These are phyloP conservation scores for Ennomos erosarius DNA, from an alignment of 2,888 invertebrate genomes.

Conservation along the genomic window DNA sequence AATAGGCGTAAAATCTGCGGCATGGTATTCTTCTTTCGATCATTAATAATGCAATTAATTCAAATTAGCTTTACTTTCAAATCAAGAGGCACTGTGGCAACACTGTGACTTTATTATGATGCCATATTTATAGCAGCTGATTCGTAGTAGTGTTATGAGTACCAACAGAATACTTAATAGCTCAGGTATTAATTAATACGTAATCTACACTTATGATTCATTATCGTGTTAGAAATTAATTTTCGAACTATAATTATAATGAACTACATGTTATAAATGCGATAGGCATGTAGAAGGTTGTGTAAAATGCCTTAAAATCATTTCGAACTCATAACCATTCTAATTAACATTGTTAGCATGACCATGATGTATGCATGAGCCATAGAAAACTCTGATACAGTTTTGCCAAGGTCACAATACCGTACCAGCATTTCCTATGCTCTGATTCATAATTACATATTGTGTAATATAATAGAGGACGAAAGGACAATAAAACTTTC, in stretches of 20 bases:
- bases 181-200: no score
- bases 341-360: slow-evolving; percentile 71
- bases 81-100: slow-evolving; percentile 4
- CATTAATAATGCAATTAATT: slow-evolving; percentile 20
- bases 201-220: no score
- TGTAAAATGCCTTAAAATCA: slow-evolving; percentile 50
- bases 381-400: slow-evolving; percentile 51
- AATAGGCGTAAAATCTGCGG: not conserved
- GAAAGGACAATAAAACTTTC: slow-evolving; percentile 34
- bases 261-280: slow-evolving; percentile 29
- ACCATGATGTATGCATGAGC: slow-evolving; percentile 54
- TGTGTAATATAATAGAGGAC: slow-evolving; percentile 37
- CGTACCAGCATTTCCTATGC: slow-evolving; percentile 30
- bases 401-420: slow-evolving; percentile 53
- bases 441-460: slow-evolving; percentile 30
- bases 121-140: not conserved
- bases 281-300: slow-evolving; percentile 32
- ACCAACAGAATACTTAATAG: no score
- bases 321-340: slow-evolving; percentile 63
- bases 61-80: slow-evolving; percentile 17
- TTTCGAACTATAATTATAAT: slow-evolving; percentile 8
- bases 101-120: not conserved
- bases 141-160: not conserved
- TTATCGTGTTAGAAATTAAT: not conserved
- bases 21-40: slow-evolving; percentile 10